These are phyloP conservation scores for Pseudolycoriella hygida DNA, from an alignment of 2,888 invertebrate genomes.

Conservation along the genomic window DNA sequence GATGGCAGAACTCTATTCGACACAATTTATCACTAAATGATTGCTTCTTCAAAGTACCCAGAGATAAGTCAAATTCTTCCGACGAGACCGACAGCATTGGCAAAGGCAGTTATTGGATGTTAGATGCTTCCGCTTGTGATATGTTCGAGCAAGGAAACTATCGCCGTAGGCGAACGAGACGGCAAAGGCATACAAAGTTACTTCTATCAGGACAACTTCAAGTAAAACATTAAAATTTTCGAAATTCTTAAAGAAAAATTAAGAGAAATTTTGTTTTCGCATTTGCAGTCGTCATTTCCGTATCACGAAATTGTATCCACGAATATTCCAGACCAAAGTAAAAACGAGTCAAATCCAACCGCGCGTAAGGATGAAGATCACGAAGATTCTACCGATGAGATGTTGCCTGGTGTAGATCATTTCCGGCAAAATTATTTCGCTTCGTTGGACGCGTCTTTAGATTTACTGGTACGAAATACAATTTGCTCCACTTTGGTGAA, in stretches of 20 bases:
- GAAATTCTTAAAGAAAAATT: too few relatives aligned
- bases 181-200: conserved; percentile 30
- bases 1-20: conserved; percentile 66
- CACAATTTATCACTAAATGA: conserved; percentile 68
- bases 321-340: not conserved
- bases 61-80: conserved; percentile 24
- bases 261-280: too few relatives aligned
- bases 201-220: conserved; percentile 11
- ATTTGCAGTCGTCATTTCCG: not conserved
- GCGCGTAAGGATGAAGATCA: not conserved
- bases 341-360: not conserved
- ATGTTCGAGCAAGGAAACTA: conserved; percentile 86
- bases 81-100: conserved; percentile 35
- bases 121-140: conserved; percentile 60
- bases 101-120: conserved; percentile 65
- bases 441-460: not conserved
- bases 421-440: conserved; percentile 1
- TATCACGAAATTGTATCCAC: not conserved
- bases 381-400: not conserved
- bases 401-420: not conserved
- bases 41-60: conserved; percentile 57
- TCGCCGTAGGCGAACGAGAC: conserved; percentile 46
- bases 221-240: conserved; percentile 6
- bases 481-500: not conserved
- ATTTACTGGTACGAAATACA: not conserved